Conservation (phyloP, 2,113 vertebrate genomes). For the Carlito syrichta region DNA sequence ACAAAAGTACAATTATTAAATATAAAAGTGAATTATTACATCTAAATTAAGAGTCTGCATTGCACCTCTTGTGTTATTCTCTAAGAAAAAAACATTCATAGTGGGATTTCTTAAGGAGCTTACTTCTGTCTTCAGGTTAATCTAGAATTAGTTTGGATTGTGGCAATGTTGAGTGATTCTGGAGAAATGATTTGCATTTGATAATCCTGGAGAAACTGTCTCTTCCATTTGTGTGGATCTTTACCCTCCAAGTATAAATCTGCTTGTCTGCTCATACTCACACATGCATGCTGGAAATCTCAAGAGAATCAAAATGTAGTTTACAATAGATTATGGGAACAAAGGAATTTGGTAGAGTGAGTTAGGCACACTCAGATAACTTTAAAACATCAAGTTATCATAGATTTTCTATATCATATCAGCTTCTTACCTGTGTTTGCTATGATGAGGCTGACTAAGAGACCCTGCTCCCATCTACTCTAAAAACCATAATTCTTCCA, state of each 20-base stretch:
- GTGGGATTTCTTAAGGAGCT: slow-evolving; percentile 39
- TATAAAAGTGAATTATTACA: slow-evolving; percentile 69
- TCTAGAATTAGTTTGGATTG: slow-evolving; percentile 45
- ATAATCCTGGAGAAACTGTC: slow-evolving; percentile 45
- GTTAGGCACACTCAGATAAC: not conserved
- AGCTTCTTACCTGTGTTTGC: slow-evolving; percentile 1
- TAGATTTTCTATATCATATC: not conserved
- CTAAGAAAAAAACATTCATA: slow-evolving; percentile 61
- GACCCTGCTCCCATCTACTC: not conserved
- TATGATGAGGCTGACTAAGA: not conserved
- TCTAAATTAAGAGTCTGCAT: slow-evolving; percentile 31
- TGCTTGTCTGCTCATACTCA: not conserved
- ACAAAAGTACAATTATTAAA: slow-evolving; percentile 68
- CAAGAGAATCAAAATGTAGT: not conserved
- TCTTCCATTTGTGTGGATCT: not conserved
- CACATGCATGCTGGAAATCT: not conserved
- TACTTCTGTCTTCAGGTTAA: slow-evolving; percentile 31
- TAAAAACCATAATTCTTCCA: slow-evolving; percentile 32
- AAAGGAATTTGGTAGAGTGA: not conserved
- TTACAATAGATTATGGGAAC: not conserved
- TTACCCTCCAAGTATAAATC: not conserved
- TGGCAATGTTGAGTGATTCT: slow-evolving; percentile 38
- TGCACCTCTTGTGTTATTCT: slow-evolving; percentile 43
- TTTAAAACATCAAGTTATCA: not conserved
- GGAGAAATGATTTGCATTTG: slow-evolving; percentile 57